Conservation (phyloP, 2,888 invertebrate species). For the Pardosa pseudoannulata region DNA sequence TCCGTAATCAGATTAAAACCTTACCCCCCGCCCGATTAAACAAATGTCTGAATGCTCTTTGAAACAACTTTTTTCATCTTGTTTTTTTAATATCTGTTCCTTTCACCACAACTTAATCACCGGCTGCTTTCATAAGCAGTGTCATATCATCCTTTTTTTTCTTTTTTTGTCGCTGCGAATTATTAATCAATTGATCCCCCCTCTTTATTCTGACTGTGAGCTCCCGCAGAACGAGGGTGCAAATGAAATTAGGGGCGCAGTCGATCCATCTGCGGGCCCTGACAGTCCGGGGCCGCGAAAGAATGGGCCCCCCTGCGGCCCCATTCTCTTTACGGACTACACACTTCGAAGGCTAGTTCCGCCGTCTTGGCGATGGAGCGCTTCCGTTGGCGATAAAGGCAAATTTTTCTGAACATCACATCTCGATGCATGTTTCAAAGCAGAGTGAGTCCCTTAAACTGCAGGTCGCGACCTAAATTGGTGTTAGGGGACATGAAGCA, state of each 20-base stretch:
- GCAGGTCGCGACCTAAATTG: too few relatives aligned
- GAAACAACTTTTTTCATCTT: background rate
- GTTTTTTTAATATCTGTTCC: background rate
- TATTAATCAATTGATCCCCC: conserved; percentile 68
- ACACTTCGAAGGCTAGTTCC: conserved; percentile 8
- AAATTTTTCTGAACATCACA: too few relatives aligned
- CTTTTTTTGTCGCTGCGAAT: conserved; percentile 58
- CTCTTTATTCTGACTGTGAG: conserved; percentile 9
- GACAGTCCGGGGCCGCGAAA: conserved; percentile 54
- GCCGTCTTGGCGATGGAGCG: conserved; percentile 36
- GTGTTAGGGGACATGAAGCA: too few relatives aligned
- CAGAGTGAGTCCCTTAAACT: too few relatives aligned
- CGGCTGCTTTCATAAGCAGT: conserved; percentile 52
- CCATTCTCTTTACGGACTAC: conserved; percentile 50
- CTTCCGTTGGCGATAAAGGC: conserved; percentile 1
- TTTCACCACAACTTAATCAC: conserved; percentile 48
- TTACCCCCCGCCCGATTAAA: conserved; percentile 11
- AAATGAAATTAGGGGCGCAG: conserved; percentile 70
- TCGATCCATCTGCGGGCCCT: conserved; percentile 66
- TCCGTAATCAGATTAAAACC: background rate
- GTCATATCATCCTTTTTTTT: conserved; percentile 62
- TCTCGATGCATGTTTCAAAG: too few relatives aligned
- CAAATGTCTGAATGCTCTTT: conserved; percentile 3
- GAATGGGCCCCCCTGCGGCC: conserved; percentile 53
- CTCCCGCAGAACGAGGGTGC: conserved; percentile 51